These are phyloP conservation scores for Chaenodraco wilsoni DNA, from an alignment of 2,797 vertebrate genomes.

Conservation along the genomic window DNA sequence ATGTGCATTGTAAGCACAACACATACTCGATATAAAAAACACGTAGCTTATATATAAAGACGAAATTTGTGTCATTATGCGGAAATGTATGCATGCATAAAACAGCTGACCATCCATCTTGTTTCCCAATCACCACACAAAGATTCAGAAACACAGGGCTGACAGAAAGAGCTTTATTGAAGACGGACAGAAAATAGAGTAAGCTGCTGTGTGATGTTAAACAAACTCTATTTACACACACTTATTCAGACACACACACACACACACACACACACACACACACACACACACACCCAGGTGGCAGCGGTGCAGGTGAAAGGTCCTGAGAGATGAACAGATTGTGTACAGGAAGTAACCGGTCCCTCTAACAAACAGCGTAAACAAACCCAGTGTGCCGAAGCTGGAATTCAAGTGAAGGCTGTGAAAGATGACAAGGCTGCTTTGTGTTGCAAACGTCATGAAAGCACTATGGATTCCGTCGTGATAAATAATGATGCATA, in stretches of 20 bases:
- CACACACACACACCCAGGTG: slow-evolving; percentile 2
- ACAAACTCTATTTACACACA: slow-evolving; percentile 16
- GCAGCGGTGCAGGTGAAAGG: slow-evolving; percentile 26
- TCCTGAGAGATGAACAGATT: slow-evolving; percentile 51
- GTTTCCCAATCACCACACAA: not conserved
- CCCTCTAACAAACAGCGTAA: not conserved
- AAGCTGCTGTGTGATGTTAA: slow-evolving; percentile 37
- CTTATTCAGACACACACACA: slow-evolving; percentile 7
- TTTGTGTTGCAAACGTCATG: slow-evolving; percentile 1
- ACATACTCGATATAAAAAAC: not conserved
- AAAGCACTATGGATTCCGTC: not conserved
- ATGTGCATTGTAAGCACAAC: not conserved
- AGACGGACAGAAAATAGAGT: slow-evolving; percentile 42
- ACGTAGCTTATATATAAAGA: not conserved
- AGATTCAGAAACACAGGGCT: not conserved
- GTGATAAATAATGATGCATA: not conserved
- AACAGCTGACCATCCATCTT: not conserved
- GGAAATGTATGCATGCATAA: not conserved
- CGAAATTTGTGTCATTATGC: not conserved
- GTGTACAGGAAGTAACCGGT: slow-evolving; percentile 6
- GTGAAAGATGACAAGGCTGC: not conserved
- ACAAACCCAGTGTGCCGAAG: slow-evolving; percentile 6
- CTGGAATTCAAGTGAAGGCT: not conserved
- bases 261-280: not conserved
- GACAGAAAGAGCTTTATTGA: slow-evolving; percentile 56